These are phyloP conservation scores for Bruchidius siliquastri DNA, from an alignment of 2,888 invertebrate species.

Conservation along the genomic window DNA sequence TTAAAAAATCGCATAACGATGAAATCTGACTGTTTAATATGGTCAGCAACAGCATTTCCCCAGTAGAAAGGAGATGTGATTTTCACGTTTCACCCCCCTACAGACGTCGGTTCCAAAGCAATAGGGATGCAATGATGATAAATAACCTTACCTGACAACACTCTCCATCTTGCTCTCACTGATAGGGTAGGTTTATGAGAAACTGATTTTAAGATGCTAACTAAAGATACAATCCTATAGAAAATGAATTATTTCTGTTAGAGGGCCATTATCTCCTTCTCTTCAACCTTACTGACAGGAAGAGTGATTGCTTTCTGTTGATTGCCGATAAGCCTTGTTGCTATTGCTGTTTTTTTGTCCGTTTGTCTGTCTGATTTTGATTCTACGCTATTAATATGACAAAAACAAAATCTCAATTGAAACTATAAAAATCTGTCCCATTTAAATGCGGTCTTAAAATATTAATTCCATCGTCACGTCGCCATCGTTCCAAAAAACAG, in stretches of 20 bases:
- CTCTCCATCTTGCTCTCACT: neutral
- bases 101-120: neutral
- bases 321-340: neutral
- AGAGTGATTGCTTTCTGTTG: neutral
- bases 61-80: neutral
- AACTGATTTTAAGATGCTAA: neutral
- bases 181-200: neutral
- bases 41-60: neutral
- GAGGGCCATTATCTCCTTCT: neutral
- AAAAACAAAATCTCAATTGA: too few relatives aligned
- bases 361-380: too few relatives aligned
- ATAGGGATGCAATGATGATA: slow-evolving; percentile 29
- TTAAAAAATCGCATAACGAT: neutral
- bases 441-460: too few relatives aligned
- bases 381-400: too few relatives aligned
- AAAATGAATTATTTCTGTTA: neutral
- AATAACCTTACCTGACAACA: slow-evolving; percentile 30
- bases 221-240: neutral
- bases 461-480: too few relatives aligned
- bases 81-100: neutral
- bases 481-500: too few relatives aligned
- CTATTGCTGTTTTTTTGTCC: too few relatives aligned
- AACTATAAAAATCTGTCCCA: too few relatives aligned
- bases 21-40: neutral
- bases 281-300: neutral